These are phyloP conservation scores for Pterocles burchelli DNA, from an alignment of 2,113 vertebrate species.

Conservation along the genomic window DNA sequence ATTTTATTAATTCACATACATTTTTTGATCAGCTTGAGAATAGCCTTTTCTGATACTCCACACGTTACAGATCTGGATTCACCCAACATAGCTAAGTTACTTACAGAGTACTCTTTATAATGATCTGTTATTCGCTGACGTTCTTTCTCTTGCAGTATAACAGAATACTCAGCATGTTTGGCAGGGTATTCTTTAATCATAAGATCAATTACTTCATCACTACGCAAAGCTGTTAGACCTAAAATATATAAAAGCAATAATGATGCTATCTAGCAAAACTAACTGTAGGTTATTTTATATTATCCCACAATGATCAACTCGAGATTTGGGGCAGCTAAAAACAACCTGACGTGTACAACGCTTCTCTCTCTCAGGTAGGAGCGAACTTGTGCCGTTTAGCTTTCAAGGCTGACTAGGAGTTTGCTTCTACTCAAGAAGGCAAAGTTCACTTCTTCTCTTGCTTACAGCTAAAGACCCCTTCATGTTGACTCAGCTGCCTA, in stretches of 20 bases:
- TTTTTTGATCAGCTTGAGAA: background rate
- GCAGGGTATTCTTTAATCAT: conserved; percentile 99
- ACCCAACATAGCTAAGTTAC: conserved; percentile 37
- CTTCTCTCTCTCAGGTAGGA: background rate
- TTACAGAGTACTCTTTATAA: conserved; percentile 96
- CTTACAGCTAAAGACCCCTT: background rate
- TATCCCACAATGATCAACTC: background rate
- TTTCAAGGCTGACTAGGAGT: background rate
- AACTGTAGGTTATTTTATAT: background rate
- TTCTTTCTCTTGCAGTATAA: conserved; percentile 95
- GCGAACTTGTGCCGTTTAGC: background rate
- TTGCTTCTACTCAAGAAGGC: background rate
- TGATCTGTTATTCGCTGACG: conserved; percentile 92
- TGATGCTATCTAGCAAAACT: background rate
- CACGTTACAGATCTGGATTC: background rate
- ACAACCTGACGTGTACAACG: background rate
- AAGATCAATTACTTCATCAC: conserved; percentile 97
- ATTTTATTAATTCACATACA: background rate
- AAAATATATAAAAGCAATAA: conserved; percentile 30
- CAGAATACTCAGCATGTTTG: conserved; percentile 96
- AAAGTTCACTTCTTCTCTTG: background rate
- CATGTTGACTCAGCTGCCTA: background rate
- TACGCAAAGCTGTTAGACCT: conserved; percentile 95
- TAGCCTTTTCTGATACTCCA: background rate
- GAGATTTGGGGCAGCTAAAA: background rate